Percentiles rank a stretch among this genome's conserved stretches.
phyloP scores from a whole-genome alignment of 2,888 invertebrate species.

The Axea sp. region DNA sequence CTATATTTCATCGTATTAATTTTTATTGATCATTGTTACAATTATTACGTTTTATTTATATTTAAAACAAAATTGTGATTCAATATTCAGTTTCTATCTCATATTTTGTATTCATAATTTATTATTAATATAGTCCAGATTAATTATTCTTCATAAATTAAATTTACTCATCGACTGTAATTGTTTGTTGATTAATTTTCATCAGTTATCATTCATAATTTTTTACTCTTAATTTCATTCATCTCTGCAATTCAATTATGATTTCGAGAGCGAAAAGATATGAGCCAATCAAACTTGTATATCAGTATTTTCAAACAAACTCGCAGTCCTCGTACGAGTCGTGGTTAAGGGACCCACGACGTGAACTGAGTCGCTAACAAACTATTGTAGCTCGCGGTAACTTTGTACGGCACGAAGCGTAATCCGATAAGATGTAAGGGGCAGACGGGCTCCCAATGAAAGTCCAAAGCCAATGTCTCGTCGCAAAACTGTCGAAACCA shows the following conservation, averaged over 20 bases:
- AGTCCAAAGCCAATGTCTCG: conserved; percentile 62
- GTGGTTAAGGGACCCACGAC: conserved; percentile 59
- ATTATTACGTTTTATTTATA: too few species aligned
- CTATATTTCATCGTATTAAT: too few species aligned
- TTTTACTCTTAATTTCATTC: too few species aligned
- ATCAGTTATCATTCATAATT: too few species aligned
- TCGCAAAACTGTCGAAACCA: conserved; percentile 64
- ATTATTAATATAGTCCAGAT: too few species aligned
- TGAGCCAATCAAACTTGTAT: conserved; percentile 59
- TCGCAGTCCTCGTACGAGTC: conserved; percentile 50
- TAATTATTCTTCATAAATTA: too few species aligned
- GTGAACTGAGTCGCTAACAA: conserved; percentile 70
- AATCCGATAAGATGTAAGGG: conserved; percentile 67
- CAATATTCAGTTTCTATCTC: too few species aligned
- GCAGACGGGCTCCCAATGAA: conserved; percentile 69
- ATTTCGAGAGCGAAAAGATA: conserved; percentile 37
- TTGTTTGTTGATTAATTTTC: too few species aligned
- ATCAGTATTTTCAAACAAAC: conserved; percentile 59
- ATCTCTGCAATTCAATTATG: conserved; percentile 51
- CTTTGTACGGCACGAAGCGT: conserved; percentile 63
- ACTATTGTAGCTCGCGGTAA: conserved; percentile 70
- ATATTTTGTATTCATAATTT: too few species aligned
- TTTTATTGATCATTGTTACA: too few species aligned
- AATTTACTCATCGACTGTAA: too few species aligned
- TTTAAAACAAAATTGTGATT: too few species aligned